Evolutionary conservation across 2,888 invertebrate species (phyloP).

Genomic region (Cheilosia vulpina): DNA sequence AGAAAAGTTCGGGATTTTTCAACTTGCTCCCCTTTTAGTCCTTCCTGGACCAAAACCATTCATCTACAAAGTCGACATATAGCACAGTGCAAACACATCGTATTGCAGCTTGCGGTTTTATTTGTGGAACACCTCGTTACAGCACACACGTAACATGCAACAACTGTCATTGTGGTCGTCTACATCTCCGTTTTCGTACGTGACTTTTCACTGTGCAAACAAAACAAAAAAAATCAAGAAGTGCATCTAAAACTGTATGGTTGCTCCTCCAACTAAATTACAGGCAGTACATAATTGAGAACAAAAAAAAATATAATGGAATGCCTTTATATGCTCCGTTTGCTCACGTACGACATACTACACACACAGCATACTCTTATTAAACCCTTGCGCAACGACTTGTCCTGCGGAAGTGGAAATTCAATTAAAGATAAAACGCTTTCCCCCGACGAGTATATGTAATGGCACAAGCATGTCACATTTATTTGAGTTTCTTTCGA

Average conservation of each 20-base stretch:
- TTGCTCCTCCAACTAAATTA: background rate
- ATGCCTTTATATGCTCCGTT: conserved; percentile 10
- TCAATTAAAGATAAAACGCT: conserved; percentile 69
- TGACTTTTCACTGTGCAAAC: conserved; percentile 4
- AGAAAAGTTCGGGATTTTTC: too few relatives aligned
- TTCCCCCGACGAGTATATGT: conserved; percentile 42
- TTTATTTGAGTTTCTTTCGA: conserved; percentile 55
- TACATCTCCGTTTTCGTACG: conserved; percentile 1
- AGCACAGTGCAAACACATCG: too few relatives aligned
- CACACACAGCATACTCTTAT: too few relatives aligned
- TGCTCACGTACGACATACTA: background rate
- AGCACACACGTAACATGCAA: background rate
- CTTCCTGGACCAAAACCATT: too few relatives aligned
- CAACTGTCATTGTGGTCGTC: background rate
- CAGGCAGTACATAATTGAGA: conserved; percentile 12
- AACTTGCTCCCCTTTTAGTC: too few relatives aligned
- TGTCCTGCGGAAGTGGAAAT: conserved; percentile 47
- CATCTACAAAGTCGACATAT: accelerated
- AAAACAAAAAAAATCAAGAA: background rate
- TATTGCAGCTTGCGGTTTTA: too few relatives aligned
- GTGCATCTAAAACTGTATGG: background rate
- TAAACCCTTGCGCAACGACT: background rate
- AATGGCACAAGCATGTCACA: conserved; percentile 65
- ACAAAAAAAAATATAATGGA: background rate
- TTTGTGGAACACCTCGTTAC: background rate